These are phyloP conservation scores for Palythoa caribaeorum DNA, from an alignment of 92 coral and sea anemone species.

Conservation along the genomic window DNA sequence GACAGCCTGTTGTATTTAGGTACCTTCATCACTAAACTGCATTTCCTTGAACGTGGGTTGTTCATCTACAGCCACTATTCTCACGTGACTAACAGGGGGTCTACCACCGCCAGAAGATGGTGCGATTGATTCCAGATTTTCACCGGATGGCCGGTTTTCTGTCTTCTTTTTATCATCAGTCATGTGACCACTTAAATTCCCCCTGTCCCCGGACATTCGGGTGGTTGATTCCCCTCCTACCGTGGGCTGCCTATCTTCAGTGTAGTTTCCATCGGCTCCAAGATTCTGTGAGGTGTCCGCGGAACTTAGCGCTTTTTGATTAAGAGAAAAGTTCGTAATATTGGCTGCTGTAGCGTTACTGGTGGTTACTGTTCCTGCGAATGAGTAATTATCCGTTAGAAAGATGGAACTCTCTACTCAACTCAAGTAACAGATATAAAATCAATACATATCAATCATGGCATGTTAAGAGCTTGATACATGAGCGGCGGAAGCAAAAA, in stretches of 20 bases:
- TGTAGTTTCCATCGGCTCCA: not conserved
- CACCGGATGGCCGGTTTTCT: not conserved
- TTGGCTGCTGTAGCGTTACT: not conserved
- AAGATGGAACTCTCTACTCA: no score
- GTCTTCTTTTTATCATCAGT: not conserved
- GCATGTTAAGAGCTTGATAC: no score
- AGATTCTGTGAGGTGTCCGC: not conserved
- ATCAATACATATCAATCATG: no score
- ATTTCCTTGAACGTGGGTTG: constrained; percentile 12
- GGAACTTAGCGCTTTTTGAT: not conserved
- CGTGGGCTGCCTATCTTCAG: not conserved
- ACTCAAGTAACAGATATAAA: not conserved
- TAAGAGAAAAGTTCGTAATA: not conserved
- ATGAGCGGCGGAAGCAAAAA: no score
- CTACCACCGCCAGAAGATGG: constrained; percentile 1
- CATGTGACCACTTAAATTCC: not conserved
- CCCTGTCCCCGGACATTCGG: not conserved
- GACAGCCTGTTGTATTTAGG: not conserved
- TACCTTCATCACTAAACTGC: constrained; percentile 36
- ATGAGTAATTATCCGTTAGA: not conserved
- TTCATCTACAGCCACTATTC: constrained; percentile 35
- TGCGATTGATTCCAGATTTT: not conserved
- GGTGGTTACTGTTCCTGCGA: not conserved
- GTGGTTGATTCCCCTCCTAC: not conserved
- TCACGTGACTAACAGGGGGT: constrained; percentile 9